Evolutionary conservation across 2,113 vertebrate species (phyloP), one percentile per base, ranked within the genome.

Genomic region (Carettochelys insculpta): DNA sequence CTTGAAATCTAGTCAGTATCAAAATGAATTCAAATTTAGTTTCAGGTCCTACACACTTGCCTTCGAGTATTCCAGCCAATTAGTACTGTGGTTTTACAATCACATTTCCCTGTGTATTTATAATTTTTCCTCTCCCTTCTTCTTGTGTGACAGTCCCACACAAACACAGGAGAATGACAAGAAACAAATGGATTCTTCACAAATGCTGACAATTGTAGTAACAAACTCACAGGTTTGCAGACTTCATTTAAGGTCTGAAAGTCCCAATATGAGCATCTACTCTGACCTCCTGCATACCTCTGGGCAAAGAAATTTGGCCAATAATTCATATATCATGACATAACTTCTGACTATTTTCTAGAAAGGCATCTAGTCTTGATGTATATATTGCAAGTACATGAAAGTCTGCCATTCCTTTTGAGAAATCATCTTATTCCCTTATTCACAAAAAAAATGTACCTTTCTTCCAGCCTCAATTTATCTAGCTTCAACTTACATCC

Each of bases 391-490:
- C 54, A 92, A 86, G 11, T 56, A 85, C 83, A 52, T 56, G 89
- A 76, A 77, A 90, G 79, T 43, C 13, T 43, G 53, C 82, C 3
- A 16, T 7, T 47, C 77, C 14, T 53, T 61, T 85, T 65, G 82
- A 77, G 47, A 92, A 94, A 86, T n/a, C 31, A 68, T 38, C 61
- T 8, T 38, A 17, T 68, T 38, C 34, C n/a, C 61, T 61, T 48
- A 89, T 50, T 52, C 78, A 52, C 94, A 93, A 85, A 45, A 84
- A 90, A 86, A 90, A 9, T 73, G 81, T 76, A 80, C n/a, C 77
- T 5, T 25, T 71, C 79, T 95, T 90, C 79, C 22, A 80, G 47
- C 90, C 51, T 90, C 7, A 93, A 86, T 71, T 87, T 43, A 77
- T 61, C 77, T 17, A 87, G 43, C 43, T 85, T 78, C 77, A n/a